phyloP scores from a whole-genome alignment of 1,140 invertebrate genomes.

The Apis laboriosa region DNA sequence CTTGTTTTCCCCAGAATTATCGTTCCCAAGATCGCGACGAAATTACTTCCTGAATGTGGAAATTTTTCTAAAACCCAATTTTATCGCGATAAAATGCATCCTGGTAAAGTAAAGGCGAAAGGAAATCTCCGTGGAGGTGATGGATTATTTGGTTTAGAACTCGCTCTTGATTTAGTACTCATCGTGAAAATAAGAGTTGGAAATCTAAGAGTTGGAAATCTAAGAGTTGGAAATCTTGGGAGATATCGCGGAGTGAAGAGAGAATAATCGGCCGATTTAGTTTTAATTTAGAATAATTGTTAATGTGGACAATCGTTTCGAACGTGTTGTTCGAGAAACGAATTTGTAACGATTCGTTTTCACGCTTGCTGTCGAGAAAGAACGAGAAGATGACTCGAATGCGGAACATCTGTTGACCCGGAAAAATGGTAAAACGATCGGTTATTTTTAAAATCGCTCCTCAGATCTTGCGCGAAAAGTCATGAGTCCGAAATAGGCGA shows the following conservation, averaged over 20 bases:
- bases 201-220: too few species aligned
- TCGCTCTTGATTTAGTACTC: too few species aligned
- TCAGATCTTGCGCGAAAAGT: background rate
- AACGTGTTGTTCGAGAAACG: background rate
- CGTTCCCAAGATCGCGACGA: background rate
- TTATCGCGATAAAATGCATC: background rate
- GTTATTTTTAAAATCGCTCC: conserved; percentile 17
- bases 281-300: too few species aligned
- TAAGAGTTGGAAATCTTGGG: too few species aligned
- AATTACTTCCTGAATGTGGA: background rate
- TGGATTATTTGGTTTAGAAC: background rate
- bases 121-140: background rate
- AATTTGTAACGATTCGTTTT: too few species aligned
- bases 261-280: too few species aligned
- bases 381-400: background rate
- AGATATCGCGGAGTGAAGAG: too few species aligned
- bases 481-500: background rate
- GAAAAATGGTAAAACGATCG: background rate
- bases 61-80: background rate
- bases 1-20: background rate
- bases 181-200: too few species aligned
- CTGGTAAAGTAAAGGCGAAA: background rate
- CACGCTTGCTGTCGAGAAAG: background rate
- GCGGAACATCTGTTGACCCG: background rate
- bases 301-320: too few species aligned